Percentiles rank a stretch among this genome's conserved stretches.
Conservation (phyloP, 2,797 vertebrate species). For the Pseudomugil tenellus region DNA sequence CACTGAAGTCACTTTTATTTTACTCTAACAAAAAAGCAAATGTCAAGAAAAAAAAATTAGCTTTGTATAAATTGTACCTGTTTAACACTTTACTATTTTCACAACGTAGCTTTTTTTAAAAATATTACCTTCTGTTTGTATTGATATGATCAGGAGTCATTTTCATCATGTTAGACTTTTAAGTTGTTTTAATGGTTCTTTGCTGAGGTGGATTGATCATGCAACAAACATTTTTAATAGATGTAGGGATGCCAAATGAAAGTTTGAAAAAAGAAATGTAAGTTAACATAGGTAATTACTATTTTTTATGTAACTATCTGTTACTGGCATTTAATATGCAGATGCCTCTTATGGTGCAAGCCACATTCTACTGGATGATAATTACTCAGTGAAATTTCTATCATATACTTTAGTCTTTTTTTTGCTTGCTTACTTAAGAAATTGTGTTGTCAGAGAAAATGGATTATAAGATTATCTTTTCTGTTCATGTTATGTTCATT, state of each 20-base stretch:
- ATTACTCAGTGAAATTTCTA: background rate
- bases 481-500: background rate
- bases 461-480: background rate
- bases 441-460: background rate
- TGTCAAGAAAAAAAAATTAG: background rate
- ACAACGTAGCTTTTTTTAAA: background rate
- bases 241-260: too few relatives aligned
- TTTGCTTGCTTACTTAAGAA: background rate
- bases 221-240: background rate
- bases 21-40: background rate
- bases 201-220: background rate
- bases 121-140: background rate
- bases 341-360: background rate
- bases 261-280: too few relatives aligned
- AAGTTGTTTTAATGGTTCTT: too few relatives aligned
- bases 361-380: background rate
- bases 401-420: background rate
- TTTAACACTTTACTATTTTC: background rate
- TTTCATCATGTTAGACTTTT: background rate
- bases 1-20: constrained; percentile 16
- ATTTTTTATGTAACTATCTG: background rate
- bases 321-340: background rate
- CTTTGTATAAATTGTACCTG: background rate
- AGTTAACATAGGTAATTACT: too few relatives aligned
- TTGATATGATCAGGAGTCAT: background rate